These are phyloP conservation scores for Himalopsyche anomala DNA, from an alignment of 2,888 invertebrate species.

Conservation along the genomic window DNA sequence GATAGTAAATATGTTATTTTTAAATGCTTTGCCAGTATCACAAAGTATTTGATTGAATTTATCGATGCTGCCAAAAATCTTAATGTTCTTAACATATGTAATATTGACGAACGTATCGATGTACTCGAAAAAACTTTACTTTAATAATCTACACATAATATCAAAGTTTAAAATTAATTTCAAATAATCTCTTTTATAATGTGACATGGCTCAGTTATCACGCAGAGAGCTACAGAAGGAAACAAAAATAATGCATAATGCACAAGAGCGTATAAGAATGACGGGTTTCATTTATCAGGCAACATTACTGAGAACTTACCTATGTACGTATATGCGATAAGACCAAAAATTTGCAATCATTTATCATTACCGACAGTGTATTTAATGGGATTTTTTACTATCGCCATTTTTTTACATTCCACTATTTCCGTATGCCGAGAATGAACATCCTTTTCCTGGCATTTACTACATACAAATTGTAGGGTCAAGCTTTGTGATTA, in stretches of 20 bases:
- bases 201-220: background rate
- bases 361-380: background rate
- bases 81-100: no score
- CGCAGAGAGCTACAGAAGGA: background rate
- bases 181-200: background rate
- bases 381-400: background rate
- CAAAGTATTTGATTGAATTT: no score
- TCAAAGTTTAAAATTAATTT: no score
- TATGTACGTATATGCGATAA: conserved; percentile 15
- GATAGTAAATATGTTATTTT: no score
- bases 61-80: no score
- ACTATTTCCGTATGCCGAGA: background rate
- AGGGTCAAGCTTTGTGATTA: no score
- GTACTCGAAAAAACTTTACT: no score
- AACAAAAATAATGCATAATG: conserved; percentile 34
- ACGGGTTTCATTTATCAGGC: background rate
- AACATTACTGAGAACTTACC: conserved; percentile 19
- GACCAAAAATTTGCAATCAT: conserved; percentile 6
- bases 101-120: no score
- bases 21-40: no score
- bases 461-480: background rate
- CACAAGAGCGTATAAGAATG: conserved; percentile 26
- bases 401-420: background rate
- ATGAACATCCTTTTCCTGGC: background rate
- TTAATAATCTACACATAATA: no score